phyloP scores from a whole-genome alignment of 1,140 invertebrate genomes.

The Drosophila ananassae region DNA sequence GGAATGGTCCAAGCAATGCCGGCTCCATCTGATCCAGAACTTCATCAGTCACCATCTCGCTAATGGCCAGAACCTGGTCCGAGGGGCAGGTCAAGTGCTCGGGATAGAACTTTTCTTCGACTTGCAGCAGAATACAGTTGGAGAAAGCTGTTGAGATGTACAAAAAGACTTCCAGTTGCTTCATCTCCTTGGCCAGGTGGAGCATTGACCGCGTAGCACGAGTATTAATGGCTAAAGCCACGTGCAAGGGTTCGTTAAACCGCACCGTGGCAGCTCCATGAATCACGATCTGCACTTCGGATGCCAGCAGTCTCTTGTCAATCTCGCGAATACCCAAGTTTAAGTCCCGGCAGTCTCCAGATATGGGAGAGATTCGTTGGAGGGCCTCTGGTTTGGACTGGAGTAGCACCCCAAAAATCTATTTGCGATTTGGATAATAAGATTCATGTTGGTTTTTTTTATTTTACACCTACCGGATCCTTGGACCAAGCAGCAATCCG shows the following conservation, averaged over 20 bases:
- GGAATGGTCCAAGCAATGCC: conserved; percentile 88
- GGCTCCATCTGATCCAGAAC: conserved; percentile 87
- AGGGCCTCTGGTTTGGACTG: conserved; percentile 21
- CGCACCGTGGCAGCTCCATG: conserved; percentile 93
- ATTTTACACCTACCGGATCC: conserved; percentile 60
- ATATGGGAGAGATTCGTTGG: conserved; percentile 79
- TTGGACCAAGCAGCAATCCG: conserved; percentile 88
- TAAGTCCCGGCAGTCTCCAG: conserved; percentile 86
- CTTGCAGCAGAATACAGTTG: conserved; percentile 86
- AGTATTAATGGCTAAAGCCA: conserved; percentile 86
- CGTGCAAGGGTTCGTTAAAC: conserved; percentile 91
- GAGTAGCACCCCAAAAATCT: conserved; percentile 44
- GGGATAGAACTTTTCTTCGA: conserved; percentile 90
- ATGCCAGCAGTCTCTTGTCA: conserved; percentile 79
- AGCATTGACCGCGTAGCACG: conserved; percentile 85
- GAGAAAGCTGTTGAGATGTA: conserved; percentile 91
- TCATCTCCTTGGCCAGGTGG: conserved; percentile 87
- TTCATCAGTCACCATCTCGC: conserved; percentile 85
- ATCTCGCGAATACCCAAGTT: conserved; percentile 88
- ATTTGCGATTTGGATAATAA: background rate
- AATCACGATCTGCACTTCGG: conserved; percentile 89
- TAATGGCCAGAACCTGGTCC: conserved; percentile 86
- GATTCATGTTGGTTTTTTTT: background rate
- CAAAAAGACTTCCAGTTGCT: conserved; percentile 87
- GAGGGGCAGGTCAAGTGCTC: conserved; percentile 86